phyloP scores from a whole-genome alignment of 2,888 invertebrate species.

The Pheosia tremula region DNA sequence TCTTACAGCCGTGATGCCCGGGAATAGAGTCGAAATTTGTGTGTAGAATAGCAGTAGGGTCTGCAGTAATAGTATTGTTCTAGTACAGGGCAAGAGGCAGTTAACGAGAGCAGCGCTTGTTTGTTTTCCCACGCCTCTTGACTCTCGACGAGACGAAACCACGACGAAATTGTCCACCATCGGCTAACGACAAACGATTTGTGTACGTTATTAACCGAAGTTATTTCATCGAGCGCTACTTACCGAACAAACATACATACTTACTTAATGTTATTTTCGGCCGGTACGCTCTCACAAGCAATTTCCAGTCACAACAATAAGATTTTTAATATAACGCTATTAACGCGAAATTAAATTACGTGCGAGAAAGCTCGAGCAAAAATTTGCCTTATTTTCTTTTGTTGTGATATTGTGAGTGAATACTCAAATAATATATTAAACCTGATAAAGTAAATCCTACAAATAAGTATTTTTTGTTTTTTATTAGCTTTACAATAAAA shows the following conservation, averaged over 20 bases:
- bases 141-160: slow-evolving; percentile 53
- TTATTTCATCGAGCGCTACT: slow-evolving; percentile 5
- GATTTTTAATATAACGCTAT: slow-evolving; percentile 24
- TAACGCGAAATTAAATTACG: slow-evolving; percentile 20
- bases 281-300: slow-evolving; percentile 12
- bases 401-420: slow-evolving; percentile 22
- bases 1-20: background rate
- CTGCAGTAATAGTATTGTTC: slow-evolving; percentile 50
- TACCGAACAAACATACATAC: slow-evolving; percentile 1
- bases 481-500: no score
- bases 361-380: slow-evolving; percentile 16
- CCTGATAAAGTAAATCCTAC: background rate
- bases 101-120: slow-evolving; percentile 69
- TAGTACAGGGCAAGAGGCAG: slow-evolving; percentile 59
- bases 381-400: slow-evolving; percentile 26
- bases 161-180: slow-evolving; percentile 52
- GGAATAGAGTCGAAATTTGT: slow-evolving; percentile 36
- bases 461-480: no score
- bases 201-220: slow-evolving; percentile 37
- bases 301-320: slow-evolving; percentile 15
- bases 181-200: slow-evolving; percentile 43
- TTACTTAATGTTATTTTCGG: slow-evolving; percentile 3
- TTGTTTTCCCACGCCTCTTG: slow-evolving; percentile 76
- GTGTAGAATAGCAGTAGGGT: slow-evolving; percentile 43
- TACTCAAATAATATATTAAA: slow-evolving; percentile 16